Conservation (phyloP, 1,140 invertebrate genomes). For the Druon quercuslanigerum region DNA sequence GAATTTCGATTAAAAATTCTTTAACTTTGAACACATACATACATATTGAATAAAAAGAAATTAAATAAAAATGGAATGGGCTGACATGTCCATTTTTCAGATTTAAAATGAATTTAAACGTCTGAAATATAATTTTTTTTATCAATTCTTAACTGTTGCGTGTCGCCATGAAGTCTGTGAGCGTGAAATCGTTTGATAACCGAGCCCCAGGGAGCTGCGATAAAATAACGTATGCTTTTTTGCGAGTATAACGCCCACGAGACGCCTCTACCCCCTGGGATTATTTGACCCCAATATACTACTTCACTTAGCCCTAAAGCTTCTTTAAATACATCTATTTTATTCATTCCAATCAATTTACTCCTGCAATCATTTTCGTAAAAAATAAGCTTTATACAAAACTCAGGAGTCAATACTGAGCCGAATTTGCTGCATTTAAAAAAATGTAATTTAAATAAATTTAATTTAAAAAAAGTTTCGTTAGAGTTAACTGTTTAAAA, state of each 20-base stretch:
- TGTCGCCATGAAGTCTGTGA: constrained; percentile 33
- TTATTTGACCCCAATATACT: constrained; percentile 31
- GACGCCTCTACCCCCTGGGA: constrained; percentile 63
- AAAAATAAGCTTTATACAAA: too few relatives aligned
- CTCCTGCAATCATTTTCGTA: background rate
- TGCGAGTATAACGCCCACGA: constrained; percentile 61
- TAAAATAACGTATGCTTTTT: constrained; percentile 53
- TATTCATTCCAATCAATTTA: background rate
- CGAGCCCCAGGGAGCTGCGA: constrained; percentile 39
- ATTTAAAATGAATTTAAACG: too few relatives aligned
- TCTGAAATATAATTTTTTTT: background rate
- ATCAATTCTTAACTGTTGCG: background rate
- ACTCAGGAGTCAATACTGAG: too few relatives aligned
- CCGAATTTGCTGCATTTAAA: too few relatives aligned
- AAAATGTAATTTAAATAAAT: too few relatives aligned
- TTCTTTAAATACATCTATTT: background rate
- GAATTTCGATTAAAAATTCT: too few relatives aligned
- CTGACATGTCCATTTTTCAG: too few relatives aligned
- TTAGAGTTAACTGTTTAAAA: too few relatives aligned
- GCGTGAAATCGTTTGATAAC: constrained; percentile 50
- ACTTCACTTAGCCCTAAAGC: constrained; percentile 33
- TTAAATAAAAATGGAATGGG: too few relatives aligned
- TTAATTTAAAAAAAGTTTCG: too few relatives aligned
- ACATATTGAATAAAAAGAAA: too few relatives aligned
- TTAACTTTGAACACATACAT: too few relatives aligned